Evolutionary conservation across 2,113 vertebrate species (phyloP).

Genomic region (Anhinga anhinga): DNA sequence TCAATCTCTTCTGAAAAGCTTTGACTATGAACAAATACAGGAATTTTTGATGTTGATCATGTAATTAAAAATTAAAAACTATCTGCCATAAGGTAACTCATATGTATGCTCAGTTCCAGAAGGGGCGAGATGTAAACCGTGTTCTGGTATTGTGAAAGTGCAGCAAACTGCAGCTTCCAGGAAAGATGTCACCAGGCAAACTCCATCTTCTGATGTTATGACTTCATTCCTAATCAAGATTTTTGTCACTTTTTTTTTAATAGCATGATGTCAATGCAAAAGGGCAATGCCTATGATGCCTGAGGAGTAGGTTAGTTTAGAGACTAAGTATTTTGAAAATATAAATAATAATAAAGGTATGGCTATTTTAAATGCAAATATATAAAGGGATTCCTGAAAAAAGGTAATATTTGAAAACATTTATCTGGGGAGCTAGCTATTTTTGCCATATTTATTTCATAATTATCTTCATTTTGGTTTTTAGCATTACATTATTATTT

Average conservation of each 20-base stretch:
- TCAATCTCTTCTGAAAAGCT: background rate
- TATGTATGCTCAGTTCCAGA: background rate
- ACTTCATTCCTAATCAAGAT: background rate
- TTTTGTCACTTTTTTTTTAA: background rate
- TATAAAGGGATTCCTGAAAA: background rate
- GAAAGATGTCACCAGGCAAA: background rate
- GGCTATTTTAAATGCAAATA: background rate
- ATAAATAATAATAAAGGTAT: background rate
- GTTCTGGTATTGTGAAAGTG: background rate
- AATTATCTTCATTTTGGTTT: background rate
- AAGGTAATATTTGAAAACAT: background rate
- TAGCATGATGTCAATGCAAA: background rate
- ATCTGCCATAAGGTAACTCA: background rate
- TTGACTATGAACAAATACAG: background rate
- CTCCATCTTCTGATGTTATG: background rate
- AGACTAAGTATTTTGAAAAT: background rate
- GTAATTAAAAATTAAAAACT: background rate
- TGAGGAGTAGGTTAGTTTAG: background rate
- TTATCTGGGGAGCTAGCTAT: background rate
- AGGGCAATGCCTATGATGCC: background rate
- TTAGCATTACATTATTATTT: background rate
- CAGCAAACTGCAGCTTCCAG: background rate
- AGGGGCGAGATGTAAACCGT: background rate
- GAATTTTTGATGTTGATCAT: background rate
- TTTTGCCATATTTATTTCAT: background rate